Evolutionary conservation across 2,113 vertebrate genomes (phyloP), one percentile per base, ranked within the genome.

Genomic region (Tachysurus vachellii): DNA sequence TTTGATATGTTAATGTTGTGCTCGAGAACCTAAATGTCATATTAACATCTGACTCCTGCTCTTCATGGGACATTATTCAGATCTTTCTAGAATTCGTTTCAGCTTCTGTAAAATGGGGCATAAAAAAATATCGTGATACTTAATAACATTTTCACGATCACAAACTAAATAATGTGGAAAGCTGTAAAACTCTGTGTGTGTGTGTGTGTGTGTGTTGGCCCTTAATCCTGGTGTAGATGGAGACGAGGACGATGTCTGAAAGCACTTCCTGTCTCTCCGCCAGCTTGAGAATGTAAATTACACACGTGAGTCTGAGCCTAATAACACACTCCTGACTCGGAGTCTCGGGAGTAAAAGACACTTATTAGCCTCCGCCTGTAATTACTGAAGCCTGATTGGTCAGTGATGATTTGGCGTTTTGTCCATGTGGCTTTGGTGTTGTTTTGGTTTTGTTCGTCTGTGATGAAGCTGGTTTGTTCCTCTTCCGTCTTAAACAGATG

Each of bases 371-470:
- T 64, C 82, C 85, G 85, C 73, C 79, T 90, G 85, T 90, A 79
- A 87, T 88, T 86, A 88, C 85, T 26, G 61, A 14, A 31, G 61
- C 31, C 87, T 82, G 66, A 90, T 88, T 82, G 83, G 70, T 73
- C 54, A 80, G 56, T 71, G 85, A 77, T n/a, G 70, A 77, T 14
- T 50, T 9, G 47, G 47, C 19, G 19, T 9, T 61, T 80, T 64
- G 70, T 31, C 61, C 42, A 11, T 12, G 47, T 42, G 9, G 81
- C 73, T 53, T 50, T 42, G 75, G 23, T 71, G 53, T 26, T 88
- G 75, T 42, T 23, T 21, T 61, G 57, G 44, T 0, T 36, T 54
- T 57, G 47, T 56, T 77, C 5, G 28, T 76, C 31, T 61, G 28
- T 75, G 5, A 75, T 47, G 28, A 47, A 17, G 14, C 19, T 50